Base-by-base conservation (phyloP, 2,797 vertebrate genomes). In the Anguilla anguilla region DNA sequence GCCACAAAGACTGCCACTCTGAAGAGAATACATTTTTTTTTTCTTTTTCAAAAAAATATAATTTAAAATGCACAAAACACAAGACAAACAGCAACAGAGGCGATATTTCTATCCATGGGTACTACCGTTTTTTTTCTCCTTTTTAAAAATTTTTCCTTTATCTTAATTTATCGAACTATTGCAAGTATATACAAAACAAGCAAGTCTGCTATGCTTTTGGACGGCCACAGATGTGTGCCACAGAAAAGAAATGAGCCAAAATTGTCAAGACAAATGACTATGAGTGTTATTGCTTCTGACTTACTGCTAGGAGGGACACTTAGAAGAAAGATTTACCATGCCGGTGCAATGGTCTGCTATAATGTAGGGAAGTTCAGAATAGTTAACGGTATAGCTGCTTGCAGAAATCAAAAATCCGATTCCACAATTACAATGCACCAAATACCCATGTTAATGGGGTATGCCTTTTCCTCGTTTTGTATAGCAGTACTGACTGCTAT, bases 1-100 rank as follows among this genome's bases (percentile, higher is more conserved):
- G 91, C 92, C 91, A 91, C 93, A 79, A 88, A 91, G 86, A 89
- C 92, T 88, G 91, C 91, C 92, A 90, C 91, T 93, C 89, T 89
- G 89, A 91, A 90, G 88, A 91, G 85, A 90, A 93, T 89, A 90
- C 91, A 87, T 94, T 92, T 83, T 91, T 92, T 55, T 79, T 51
- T 77, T 51, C 17, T 79, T 93, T 88, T 90, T 91, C 88, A 86
- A 93, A 94, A 92, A 92, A 94, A 93, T 93, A 91, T 92, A 92
- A 92, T 94, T 94, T 92, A 94, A 95, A 94, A 96, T 92, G 92
- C 95, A 96, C 94, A 95, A 94, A 95, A 95, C 94, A 96, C 94
- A 93, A 91, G 92, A 94, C 92, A 90, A 95, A 96, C 95, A 95
- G 96, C 94, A 95, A 96, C 94, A 94, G 93, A 95, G 93, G 94